Base-by-base conservation (phyloP, 2,113 vertebrate species). In the Pteropus alecto region DNA sequence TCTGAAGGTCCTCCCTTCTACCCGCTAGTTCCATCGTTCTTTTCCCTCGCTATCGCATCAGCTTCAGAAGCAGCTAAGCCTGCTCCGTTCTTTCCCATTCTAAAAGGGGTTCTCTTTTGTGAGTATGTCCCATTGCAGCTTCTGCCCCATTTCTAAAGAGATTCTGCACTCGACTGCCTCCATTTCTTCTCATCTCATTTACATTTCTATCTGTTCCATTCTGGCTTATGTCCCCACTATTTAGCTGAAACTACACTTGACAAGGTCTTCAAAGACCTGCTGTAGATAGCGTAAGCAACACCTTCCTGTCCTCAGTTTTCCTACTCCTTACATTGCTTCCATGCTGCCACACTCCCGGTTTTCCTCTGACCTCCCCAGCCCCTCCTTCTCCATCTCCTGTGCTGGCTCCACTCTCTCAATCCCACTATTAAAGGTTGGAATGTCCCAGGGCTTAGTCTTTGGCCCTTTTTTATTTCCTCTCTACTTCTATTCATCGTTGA, bases 341-440 rank as follows among this genome's bases (percentile, higher is more conserved):
- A 4, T 1, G 9, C 35, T 5, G 6, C 21, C 18, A 41, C 2
- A 1, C 8, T 11, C 41, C 38, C 14, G 22, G 2, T 26, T 48
- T 28, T 70, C 5, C 5, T 81, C 46, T 19, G 18, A 4, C 6
- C 10, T 19, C 22, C 46, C 1, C 1, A 0, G 0, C 30, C 33
- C 6, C 10, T 60, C n/a, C n/a, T 48, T 46, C 58, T 22, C 21
- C 43, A 16, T 13, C 33, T 18, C 15, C n/a, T 65, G 19, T 30
- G 15, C 48, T 71, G 19, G 16, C 15, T 68, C 22, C 7, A 68
- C 60, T 56, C 41, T 18, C 41, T 86, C 43, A 14, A 2, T 3
- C 5, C 13, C 1, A 0, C 68, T 87, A 1, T 2, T 12, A 73
- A 90, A 38, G 30, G 12, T 21, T 30, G 1, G 33, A 19, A 6